Evolutionary conservation across 2,797 vertebrate genomes (phyloP).

Genomic region (Oophaga sylvatica): DNA sequence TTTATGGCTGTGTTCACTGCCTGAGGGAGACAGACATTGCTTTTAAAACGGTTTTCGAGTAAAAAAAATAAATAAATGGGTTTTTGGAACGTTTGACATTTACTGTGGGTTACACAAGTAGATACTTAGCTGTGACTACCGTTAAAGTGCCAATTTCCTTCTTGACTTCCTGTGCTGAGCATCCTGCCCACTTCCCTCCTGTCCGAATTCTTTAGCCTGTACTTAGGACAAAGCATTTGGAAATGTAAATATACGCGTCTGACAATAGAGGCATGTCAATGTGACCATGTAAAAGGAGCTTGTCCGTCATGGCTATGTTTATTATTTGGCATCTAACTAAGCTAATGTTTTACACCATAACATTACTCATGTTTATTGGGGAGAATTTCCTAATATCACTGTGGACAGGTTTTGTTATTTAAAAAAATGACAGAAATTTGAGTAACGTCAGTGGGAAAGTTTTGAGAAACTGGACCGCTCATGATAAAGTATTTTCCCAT

Average conservation of each 20-base stretch:
- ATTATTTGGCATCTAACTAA: not conserved
- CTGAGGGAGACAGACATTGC: not conserved
- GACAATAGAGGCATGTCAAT: not conserved
- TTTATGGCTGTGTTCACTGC: not conserved
- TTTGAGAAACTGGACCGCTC: too few relatives aligned
- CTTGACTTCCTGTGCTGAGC: conserved; percentile 40
- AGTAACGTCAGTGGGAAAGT: too few relatives aligned
- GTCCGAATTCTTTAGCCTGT: conserved; percentile 48
- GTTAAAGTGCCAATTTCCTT: conserved; percentile 50
- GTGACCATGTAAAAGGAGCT: not conserved
- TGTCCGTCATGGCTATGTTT: not conserved
- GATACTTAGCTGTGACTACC: conserved; percentile 1
- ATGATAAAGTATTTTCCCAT: too few relatives aligned
- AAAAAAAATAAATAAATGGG: not conserved
- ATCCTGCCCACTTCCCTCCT: conserved; percentile 54
- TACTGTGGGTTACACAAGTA: not conserved
- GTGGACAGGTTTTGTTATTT: too few relatives aligned
- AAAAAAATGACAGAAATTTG: too few relatives aligned
- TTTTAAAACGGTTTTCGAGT: not conserved
- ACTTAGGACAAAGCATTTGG: conserved; percentile 16
- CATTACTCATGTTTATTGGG: not conserved
- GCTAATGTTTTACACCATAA: not conserved
- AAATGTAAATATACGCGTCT: not conserved
- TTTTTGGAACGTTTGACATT: conserved; percentile 3
- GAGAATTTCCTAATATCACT: not conserved